Percentiles rank a stretch among this genome's conserved stretches.
Evolutionary conservation across 1,140 invertebrate genomes (phyloP).

Genomic region (Periplaneta americana): DNA sequence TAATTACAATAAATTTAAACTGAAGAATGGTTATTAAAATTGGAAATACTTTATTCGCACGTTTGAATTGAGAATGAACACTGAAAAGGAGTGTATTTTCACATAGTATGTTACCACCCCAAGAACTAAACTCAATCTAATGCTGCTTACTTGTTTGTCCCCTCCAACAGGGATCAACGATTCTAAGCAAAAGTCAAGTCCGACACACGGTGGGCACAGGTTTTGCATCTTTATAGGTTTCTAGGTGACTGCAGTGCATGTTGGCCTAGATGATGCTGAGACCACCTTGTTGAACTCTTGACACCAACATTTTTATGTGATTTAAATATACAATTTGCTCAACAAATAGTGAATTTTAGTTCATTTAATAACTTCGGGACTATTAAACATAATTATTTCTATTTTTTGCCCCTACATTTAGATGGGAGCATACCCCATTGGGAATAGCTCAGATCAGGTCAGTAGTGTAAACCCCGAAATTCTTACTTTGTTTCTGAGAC

Average conservation of each 20-base stretch:
- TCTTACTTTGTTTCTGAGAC: not conserved
- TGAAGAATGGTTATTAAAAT: too few species aligned
- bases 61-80: too few species aligned
- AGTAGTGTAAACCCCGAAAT: not conserved
- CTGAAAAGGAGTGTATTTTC: not conserved
- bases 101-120: not conserved
- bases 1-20: too few species aligned
- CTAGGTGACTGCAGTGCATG: constrained; percentile 9
- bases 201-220: constrained; percentile 27
- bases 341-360: too few species aligned
- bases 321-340: too few species aligned
- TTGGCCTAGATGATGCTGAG: not conserved
- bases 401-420: not conserved
- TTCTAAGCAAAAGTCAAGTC: constrained; percentile 27
- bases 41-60: too few species aligned
- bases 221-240: constrained; percentile 1
- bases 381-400: not conserved
- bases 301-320: not conserved
- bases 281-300: not conserved
- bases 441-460: not conserved
- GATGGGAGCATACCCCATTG: not conserved
- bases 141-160: constrained; percentile 5
- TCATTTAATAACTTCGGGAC: not conserved
- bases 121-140: not conserved
- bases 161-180: constrained; percentile 25